Evolutionary conservation across 2,113 vertebrate genomes (phyloP), one percentile per base, ranked within the genome.

Genomic region (Rhinolophus ferrumequinum): DNA sequence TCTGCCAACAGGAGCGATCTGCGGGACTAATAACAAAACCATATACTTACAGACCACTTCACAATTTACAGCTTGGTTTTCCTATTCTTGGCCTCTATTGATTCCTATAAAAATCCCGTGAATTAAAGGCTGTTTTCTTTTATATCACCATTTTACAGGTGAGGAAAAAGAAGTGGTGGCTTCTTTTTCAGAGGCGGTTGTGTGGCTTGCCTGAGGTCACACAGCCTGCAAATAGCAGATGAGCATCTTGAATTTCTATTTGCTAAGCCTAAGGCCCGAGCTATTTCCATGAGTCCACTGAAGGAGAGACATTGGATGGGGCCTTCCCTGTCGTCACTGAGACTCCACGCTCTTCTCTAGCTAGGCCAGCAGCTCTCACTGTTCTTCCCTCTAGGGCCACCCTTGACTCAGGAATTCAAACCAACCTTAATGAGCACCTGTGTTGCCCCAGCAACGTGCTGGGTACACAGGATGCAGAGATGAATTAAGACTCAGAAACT

Each of bases 51-150:
- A 94, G 83, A 58, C 58, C 54, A 95, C 93, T 94, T 96, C 41
- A 64, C 95, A 90, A 89, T 94, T 97, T 96, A 85, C 35, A 70
- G 10, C 35, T 95, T 80, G 69, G 58, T 93, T 96, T 97, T 94
- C 82, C 96, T 91, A 76, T 84, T 94, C 56, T 87, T 86, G 82
- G 73, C 41, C 28, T 93, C 16, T 11, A 7, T n/a, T 54, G 83
- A 93, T 73, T 94, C 38, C n/a, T 80, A 86, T 88, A 94, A 86
- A 92, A 96, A 94, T 62, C 33, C 44, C 67, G 14, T 28, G 6
- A 85, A 15, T 91, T 82, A 47, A 19, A 91, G 44, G 24, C 47
- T 41, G 2, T 1, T 14, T 64, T 93, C 41, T 54, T 50, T 44
- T 24, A 22, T 30, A 64, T 58, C 64, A 94, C 6, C 21, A 41